Evolutionary conservation across 1,140 invertebrate species (phyloP).

Genomic region (Nasonia longicornis): DNA sequence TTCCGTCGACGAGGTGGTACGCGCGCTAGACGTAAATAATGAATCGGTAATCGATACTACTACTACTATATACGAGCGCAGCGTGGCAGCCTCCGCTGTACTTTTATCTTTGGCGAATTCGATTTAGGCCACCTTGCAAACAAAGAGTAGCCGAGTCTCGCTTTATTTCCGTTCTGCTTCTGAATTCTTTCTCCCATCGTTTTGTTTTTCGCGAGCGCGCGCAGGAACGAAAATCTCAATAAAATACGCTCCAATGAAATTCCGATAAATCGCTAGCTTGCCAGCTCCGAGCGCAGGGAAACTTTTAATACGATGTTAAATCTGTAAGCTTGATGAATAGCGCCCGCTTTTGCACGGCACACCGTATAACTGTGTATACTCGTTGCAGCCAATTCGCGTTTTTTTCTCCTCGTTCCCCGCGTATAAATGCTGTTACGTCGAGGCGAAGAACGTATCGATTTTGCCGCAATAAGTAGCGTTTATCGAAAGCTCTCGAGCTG

Average conservation of each 20-base stretch:
- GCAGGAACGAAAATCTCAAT: conserved; percentile 10
- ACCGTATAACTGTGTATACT: no score
- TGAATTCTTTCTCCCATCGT: background rate
- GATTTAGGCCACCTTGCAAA: conserved; percentile 16
- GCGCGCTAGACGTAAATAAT: conserved; percentile 29
- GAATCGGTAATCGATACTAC: conserved; percentile 36
- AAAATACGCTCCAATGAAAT: conserved; percentile 33
- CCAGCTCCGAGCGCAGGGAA: background rate
- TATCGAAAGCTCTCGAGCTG: no score
- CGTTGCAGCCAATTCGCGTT: no score
- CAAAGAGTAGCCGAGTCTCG: background rate
- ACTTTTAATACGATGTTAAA: conserved; percentile 10
- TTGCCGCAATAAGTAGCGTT: no score
- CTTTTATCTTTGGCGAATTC: conserved; percentile 23
- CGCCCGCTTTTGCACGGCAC: background rate
- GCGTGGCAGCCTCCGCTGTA: background rate
- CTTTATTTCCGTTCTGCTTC: conserved; percentile 1
- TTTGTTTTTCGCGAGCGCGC: background rate
- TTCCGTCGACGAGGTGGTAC: conserved; percentile 3
- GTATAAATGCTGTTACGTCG: no score
- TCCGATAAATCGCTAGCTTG: background rate
- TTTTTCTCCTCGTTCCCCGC: no score
- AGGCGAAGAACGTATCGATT: no score
- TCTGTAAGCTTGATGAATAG: conserved; percentile 20
- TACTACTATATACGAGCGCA: background rate